Conservation (phyloP, 2,888 invertebrate species). For the Phaedon cochleariae region DNA sequence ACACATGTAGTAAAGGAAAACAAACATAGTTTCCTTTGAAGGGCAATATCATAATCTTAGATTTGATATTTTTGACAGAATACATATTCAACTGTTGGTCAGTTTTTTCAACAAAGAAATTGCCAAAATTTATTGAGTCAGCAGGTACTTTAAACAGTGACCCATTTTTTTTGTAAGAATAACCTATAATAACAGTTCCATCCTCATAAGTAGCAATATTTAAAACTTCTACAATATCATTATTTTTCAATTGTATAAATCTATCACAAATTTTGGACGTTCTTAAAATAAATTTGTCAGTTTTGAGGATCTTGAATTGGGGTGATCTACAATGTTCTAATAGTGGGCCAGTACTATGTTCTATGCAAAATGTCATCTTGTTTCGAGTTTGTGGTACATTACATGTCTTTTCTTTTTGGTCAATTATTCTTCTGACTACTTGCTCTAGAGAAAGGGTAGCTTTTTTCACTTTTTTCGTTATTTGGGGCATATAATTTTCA, state of each 20-base stretch:
- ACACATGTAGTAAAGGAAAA: neutral
- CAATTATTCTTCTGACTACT: constrained; percentile 17
- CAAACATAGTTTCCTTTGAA: constrained; percentile 14
- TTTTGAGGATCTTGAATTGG: constrained; percentile 17
- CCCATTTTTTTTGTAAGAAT: constrained; percentile 9
- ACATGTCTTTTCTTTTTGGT: neutral
- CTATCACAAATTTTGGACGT: constrained; percentile 17
- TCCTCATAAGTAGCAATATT: constrained; percentile 16
- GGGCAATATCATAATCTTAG: constrained; percentile 16
- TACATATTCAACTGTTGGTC: neutral
- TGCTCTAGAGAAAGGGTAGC: constrained; percentile 18
- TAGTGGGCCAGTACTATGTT: constrained; percentile 20
- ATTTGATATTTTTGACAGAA: constrained; percentile 18
- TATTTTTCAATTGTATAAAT: constrained; percentile 11
- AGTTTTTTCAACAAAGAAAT: constrained; percentile 18
- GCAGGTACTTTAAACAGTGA: constrained; percentile 14
- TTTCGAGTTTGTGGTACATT: too few relatives aligned
- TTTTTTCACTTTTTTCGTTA: constrained; percentile 17
- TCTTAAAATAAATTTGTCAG: constrained; percentile 9
- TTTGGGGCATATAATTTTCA: constrained; percentile 20
- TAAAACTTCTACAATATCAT: constrained; percentile 16
- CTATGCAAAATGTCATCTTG: neutral
- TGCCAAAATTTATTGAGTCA: constrained; percentile 13
- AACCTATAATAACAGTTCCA: constrained; percentile 14
- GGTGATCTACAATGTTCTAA: constrained; percentile 15